Evolutionary conservation across 2,888 invertebrate genomes (phyloP).

Genomic region (Arrhopalites spinosus): DNA sequence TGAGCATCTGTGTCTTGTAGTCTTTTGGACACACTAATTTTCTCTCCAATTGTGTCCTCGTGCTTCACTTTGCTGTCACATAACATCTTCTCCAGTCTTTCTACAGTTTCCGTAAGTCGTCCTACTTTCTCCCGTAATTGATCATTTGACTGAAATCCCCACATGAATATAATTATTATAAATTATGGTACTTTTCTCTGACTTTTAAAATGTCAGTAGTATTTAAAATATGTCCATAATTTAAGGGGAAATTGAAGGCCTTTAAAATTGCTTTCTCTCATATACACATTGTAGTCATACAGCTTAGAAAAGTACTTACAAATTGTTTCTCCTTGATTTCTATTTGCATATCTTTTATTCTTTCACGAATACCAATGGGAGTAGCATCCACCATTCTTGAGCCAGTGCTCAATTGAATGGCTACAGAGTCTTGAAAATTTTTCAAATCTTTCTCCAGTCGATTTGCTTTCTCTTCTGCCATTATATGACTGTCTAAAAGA

Average conservation of each 20-base stretch:
- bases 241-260: neutral
- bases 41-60: conserved; percentile 75
- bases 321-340: conserved; percentile 78
- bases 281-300: no score
- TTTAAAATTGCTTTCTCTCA: neutral
- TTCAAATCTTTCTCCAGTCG: conserved; percentile 71
- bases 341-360: conserved; percentile 74
- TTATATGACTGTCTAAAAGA: conserved; percentile 69
- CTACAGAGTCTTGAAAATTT: conserved; percentile 72
- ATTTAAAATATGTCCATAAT: no score
- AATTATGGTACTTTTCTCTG: no score
- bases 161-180: no score
- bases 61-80: conserved; percentile 70
- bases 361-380: conserved; percentile 77
- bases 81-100: conserved; percentile 69
- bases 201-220: no score
- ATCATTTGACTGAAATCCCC: conserved; percentile 67
- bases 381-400: conserved; percentile 76
- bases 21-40: conserved; percentile 72
- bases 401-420: conserved; percentile 72
- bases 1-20: conserved; percentile 81
- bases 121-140: conserved; percentile 75
- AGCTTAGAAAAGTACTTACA: conserved; percentile 62
- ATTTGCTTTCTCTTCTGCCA: conserved; percentile 72
- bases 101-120: conserved; percentile 73